Percentiles rank a stretch among this genome's conserved stretches.
These are phyloP conservation scores for Stratiomys singularior DNA, from an alignment of 2,888 invertebrate genomes.

Conservation along the genomic window DNA sequence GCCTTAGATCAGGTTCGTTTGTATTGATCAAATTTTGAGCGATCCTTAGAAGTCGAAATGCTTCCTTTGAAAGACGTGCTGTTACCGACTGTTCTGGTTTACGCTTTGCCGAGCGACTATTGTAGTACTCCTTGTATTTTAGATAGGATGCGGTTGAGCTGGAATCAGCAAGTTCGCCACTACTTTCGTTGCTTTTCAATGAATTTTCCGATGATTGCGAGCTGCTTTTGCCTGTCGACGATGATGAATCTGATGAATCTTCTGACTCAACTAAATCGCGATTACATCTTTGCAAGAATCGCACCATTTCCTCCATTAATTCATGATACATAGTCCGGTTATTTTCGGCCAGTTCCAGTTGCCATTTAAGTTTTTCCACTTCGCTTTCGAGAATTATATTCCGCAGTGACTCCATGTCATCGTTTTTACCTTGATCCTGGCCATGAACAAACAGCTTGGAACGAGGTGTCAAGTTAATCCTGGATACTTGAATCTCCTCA, in stretches of 20 bases:
- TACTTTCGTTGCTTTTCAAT: neutral
- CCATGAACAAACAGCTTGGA: no score
- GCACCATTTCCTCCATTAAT: constrained; percentile 18
- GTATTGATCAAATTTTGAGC: constrained; percentile 73
- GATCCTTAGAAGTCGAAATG: constrained; percentile 73
- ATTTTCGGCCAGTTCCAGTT: neutral
- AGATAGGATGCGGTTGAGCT: neutral
- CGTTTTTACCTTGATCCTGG: neutral
- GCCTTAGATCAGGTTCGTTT: constrained; percentile 70
- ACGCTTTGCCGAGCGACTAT: constrained; percentile 51
- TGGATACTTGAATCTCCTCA: neutral
- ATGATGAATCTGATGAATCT: neutral
- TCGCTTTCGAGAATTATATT: neutral
- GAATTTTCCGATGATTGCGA: neutral
- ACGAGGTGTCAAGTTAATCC: neutral
- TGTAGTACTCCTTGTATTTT: constrained; percentile 40
- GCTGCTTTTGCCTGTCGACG: neutral
- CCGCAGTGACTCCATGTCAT: neutral
- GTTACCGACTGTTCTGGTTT: constrained; percentile 36
- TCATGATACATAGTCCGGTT: constrained; percentile 11
- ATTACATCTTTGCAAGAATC: constrained; percentile 1
- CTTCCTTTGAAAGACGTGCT: constrained; percentile 74
- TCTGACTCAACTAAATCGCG: neutral
- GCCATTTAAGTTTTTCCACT: constrained; percentile 26
- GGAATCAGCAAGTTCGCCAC: neutral